A percentile compares a stretch with the other conserved stretches of the same genome.
Evolutionary conservation across 1,140 invertebrate genomes (phyloP).

Genomic region (Conus ventricosus): DNA sequence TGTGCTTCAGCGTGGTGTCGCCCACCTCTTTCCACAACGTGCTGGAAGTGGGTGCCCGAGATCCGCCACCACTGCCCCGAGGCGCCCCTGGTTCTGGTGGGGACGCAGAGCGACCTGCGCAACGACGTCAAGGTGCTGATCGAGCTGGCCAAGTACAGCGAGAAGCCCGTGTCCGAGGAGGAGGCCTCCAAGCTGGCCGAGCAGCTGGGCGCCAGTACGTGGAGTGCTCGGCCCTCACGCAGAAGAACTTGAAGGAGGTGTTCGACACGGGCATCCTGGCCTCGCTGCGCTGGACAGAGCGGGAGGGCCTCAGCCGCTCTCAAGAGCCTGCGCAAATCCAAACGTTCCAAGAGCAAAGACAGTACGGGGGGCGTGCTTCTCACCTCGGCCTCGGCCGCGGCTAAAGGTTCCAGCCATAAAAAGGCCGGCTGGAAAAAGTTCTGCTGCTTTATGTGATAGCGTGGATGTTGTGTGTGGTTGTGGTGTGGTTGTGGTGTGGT

Average conservation of each 20-base stretch:
- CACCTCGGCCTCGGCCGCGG: not conserved
- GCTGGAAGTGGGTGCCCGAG: conserved; percentile 87
- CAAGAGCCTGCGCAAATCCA: conserved; percentile 60
- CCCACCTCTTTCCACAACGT: conserved; percentile 90
- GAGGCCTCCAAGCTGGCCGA: conserved; percentile 85
- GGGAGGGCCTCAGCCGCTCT: conserved; percentile 49
- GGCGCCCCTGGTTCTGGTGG: conserved; percentile 90
- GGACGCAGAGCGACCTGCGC: conserved; percentile 74
- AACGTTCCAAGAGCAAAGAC: conserved; percentile 58
- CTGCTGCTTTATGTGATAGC: conserved; percentile 66
- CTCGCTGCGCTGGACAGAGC: conserved; percentile 76
- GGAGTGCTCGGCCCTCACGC: conserved; percentile 94
- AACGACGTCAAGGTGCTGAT: conserved; percentile 82
- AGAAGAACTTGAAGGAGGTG: conserved; percentile 94
- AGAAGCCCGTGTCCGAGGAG: conserved; percentile 85
- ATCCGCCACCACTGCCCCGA: conserved; percentile 90
- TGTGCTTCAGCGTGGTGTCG: conserved; percentile 94
- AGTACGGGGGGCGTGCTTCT: conserved; percentile 28
- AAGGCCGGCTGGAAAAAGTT: conserved; percentile 70
- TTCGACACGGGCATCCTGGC: conserved; percentile 91
- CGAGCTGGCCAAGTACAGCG: conserved; percentile 91
- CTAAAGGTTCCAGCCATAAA: conserved; percentile 53
- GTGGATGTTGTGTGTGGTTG: not conserved
- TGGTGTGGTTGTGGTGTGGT: not conserved
- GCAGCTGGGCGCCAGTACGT: conserved; percentile 87